phyloP scores from a whole-genome alignment of 2,888 invertebrate species.

The Brachycybe producta region DNA sequence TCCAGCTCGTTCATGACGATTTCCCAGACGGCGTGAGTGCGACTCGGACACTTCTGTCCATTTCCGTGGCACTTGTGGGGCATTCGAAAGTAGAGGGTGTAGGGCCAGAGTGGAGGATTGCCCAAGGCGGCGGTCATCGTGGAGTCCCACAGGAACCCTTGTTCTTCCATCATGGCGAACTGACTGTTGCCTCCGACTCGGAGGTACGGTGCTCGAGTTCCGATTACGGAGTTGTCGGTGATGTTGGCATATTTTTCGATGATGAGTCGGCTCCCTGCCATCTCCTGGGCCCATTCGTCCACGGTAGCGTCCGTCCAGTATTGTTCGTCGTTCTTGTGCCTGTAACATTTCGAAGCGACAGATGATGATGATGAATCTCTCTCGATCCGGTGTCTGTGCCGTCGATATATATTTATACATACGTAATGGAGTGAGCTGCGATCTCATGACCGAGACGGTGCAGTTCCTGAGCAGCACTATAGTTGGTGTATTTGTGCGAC shows the following conservation, averaged over 20 bases:
- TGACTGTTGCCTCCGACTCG: constrained; percentile 86
- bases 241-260: constrained; percentile 65
- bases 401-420: constrained; percentile 15
- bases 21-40: constrained; percentile 85
- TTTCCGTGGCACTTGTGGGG: constrained; percentile 91
- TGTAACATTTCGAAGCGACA: no score
- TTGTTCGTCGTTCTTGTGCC: constrained; percentile 71
- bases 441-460: constrained; percentile 74
- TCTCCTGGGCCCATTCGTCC: constrained; percentile 86
- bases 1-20: constrained; percentile 93
- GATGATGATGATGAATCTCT: background rate
- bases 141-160: constrained; percentile 87
- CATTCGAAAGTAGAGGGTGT: constrained; percentile 91
- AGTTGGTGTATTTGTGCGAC: constrained; percentile 32
- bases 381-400: background rate
- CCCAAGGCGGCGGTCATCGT: constrained; percentile 81
- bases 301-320: constrained; percentile 79
- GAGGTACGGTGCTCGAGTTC: constrained; percentile 73
- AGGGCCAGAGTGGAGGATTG: constrained; percentile 91
- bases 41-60: constrained; percentile 72
- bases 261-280: constrained; percentile 80
- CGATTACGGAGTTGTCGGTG: constrained; percentile 79
- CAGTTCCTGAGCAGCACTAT: constrained; percentile 31
- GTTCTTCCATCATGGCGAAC: constrained; percentile 94
- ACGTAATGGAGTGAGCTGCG: constrained; percentile 78